Evolutionary conservation across 1,140 invertebrate species (phyloP), one percentile per base, ranked within the genome.

Genomic region (Drosophila persimilis): DNA sequence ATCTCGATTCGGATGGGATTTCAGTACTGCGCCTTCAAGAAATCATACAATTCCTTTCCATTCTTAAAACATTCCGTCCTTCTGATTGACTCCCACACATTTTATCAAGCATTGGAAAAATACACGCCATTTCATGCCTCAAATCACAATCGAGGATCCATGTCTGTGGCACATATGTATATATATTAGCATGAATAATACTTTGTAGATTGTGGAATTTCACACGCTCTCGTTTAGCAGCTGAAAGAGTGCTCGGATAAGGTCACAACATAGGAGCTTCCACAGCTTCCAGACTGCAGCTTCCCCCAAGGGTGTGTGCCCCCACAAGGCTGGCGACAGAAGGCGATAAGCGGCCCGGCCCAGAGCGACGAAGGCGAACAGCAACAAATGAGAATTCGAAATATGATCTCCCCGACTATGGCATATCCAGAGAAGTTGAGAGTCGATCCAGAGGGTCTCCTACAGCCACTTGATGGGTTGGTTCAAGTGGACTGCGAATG

Each of bases 191-290:
- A 39, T n/a, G 17, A 39, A 39, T 39, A 39, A 39, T 39, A 13
- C 13, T 46, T 8, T 53, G 8, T 2, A 47, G 78, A 85, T 77
- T 77, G 44, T 29, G 45, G 45, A 83, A 62, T 56, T 86, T 86
- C 81, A 63, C 81, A 86, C 81, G 81, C 70, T 88, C 81, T 55
- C 74, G 66, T 65, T 86, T 29, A 45, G 76, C 47, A 45, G 53
- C 62, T 73, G 53, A 64, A 20, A 17, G 57, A 73, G 35, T 39
- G 35, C 51, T 64, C 59, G 63, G 77, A 85, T 86, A 81, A 81
- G 63, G 59, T 74, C 62, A 46, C 50, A 61, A 57, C 67, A 43
- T 41, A 67, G 61, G 29, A 54, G 48, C 48, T 22, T 15, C 31
- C 8, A n/a, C 17, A 60, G 51, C 54, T 77, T 60, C 61, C 56